phyloP scores from a whole-genome alignment of 2,113 vertebrate species.

The Oncorhynchus gorbuscha region DNA sequence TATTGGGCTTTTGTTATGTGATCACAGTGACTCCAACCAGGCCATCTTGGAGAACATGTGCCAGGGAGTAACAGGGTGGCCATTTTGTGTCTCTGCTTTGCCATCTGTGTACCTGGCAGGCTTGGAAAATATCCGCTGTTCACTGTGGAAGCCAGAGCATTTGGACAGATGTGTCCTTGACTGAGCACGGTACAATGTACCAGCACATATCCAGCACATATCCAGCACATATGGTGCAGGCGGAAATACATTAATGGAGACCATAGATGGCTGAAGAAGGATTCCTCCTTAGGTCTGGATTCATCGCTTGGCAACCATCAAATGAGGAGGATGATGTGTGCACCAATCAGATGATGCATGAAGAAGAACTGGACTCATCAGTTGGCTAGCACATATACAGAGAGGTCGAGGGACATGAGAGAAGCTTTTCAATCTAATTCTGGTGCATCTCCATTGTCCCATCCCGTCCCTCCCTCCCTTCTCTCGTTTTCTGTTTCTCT shows the following conservation, averaged over 20 bases:
- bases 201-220: too few relatives aligned
- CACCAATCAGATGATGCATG: too few relatives aligned
- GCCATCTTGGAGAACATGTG: slow-evolving; percentile 23
- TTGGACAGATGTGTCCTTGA: slow-evolving; percentile 33
- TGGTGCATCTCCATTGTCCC: too few relatives aligned
- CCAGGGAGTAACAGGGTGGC: slow-evolving; percentile 23
- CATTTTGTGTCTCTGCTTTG: slow-evolving; percentile 31
- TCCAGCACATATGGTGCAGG: slow-evolving; percentile 50
- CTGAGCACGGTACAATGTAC: slow-evolving; percentile 41
- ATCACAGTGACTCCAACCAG: slow-evolving; percentile 18
- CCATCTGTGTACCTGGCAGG: slow-evolving; percentile 57
- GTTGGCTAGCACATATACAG: slow-evolving; percentile 40
- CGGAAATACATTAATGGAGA: slow-evolving; percentile 21
- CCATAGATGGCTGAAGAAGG: slow-evolving; percentile 20
- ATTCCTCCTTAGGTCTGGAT: slow-evolving; percentile 40
- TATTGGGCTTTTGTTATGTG: not conserved
- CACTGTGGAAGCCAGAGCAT: slow-evolving; percentile 24
- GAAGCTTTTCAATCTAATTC: slow-evolving; percentile 6
- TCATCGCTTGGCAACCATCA: slow-evolving; percentile 45
- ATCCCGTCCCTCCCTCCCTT: not conserved
- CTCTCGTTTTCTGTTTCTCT: not conserved
- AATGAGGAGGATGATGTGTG: slow-evolving; percentile 19
- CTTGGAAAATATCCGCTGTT: not conserved
- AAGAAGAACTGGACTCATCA: not conserved
- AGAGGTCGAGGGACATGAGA: slow-evolving; percentile 34